Conservation (phyloP, 1,140 invertebrate genomes). For the Drosophila pseudoananassae region DNA sequence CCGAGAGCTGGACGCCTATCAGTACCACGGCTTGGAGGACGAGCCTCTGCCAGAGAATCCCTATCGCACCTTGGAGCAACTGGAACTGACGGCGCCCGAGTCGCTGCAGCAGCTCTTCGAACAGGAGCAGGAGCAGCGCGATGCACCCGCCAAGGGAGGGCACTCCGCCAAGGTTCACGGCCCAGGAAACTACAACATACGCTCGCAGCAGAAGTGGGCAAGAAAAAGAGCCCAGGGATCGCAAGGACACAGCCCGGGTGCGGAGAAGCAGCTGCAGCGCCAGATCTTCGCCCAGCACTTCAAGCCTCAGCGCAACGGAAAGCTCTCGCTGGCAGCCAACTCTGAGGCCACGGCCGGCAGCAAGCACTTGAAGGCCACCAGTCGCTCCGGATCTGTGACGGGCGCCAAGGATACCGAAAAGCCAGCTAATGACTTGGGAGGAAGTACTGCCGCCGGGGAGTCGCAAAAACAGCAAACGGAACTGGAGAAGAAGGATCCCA, state of each 20-base stretch:
- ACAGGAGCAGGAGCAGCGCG: conserved; percentile 51
- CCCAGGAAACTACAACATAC: conserved; percentile 60
- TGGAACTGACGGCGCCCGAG: conserved; percentile 57
- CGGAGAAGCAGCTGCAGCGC: conserved; percentile 61
- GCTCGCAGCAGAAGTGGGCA: conserved; percentile 76
- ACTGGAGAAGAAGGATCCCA: conserved; percentile 68
- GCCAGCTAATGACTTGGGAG: conserved; percentile 22
- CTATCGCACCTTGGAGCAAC: conserved; percentile 62
- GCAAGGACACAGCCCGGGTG: conserved; percentile 6
- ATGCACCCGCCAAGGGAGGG: conserved; percentile 39
- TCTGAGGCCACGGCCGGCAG: conserved; percentile 67
- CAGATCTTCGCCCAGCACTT: conserved; percentile 76
- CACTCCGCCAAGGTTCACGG: conserved; percentile 31
- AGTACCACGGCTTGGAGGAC: conserved; percentile 76
- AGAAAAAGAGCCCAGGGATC: conserved; percentile 57
- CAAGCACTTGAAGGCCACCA: conserved; percentile 59
- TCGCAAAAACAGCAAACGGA: conserved; percentile 32
- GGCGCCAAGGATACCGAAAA: conserved; percentile 55
- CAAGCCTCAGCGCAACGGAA: conserved; percentile 68
- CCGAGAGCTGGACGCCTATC: conserved; percentile 73
- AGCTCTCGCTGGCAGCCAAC: conserved; percentile 57
- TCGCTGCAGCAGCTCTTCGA: conserved; percentile 70
- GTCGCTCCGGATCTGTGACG: conserved; percentile 35
- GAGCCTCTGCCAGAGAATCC: conserved; percentile 63
- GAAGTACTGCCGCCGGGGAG: conserved; percentile 17